These are phyloP conservation scores for Spodoptera picta DNA, from an alignment of 2,888 invertebrate species.

Conservation along the genomic window DNA sequence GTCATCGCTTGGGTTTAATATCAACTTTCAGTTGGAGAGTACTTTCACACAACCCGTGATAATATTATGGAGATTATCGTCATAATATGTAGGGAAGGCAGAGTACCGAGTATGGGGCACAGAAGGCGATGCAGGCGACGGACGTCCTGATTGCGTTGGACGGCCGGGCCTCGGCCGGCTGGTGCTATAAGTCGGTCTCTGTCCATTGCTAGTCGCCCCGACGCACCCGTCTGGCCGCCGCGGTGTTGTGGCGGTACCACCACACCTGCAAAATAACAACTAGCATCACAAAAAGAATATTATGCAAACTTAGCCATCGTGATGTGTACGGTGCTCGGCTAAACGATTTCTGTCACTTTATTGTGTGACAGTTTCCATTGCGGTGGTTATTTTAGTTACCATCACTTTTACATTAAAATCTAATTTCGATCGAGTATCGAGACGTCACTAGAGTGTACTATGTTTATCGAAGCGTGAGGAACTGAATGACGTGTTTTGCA, in stretches of 20 bases:
- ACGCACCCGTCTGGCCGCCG: constrained; percentile 85
- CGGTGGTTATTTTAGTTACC: constrained; percentile 7
- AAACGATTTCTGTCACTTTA: constrained; percentile 1
- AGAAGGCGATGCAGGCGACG: constrained; percentile 46
- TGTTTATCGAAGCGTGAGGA: constrained; percentile 9
- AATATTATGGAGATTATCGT: constrained; percentile 56
- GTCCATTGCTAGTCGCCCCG: constrained; percentile 91
- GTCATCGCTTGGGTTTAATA: constrained; percentile 23
- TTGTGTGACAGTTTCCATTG: constrained; percentile 11
- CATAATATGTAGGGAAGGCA: constrained; percentile 67
- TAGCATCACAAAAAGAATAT: constrained; percentile 2
- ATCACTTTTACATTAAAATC: constrained; percentile 4
- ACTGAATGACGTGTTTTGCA: constrained; percentile 22
- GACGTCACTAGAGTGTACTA: constrained; percentile 14
- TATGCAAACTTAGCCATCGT: constrained; percentile 3
- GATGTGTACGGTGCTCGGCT: neutral
- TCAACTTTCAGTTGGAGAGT: constrained; percentile 8
- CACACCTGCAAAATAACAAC: constrained; percentile 75
- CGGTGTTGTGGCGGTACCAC: constrained; percentile 84
- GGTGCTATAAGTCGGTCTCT: constrained; percentile 86
- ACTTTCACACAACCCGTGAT: constrained; percentile 47
- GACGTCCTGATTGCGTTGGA: constrained; percentile 42
- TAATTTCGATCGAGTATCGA: neutral
- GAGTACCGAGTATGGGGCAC: constrained; percentile 56
- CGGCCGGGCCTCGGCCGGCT: constrained; percentile 29